A percentile compares a stretch with the other conserved stretches of the same genome.
These are phyloP conservation scores for Incurvaria masculella DNA, from an alignment of 2,888 invertebrate genomes.

Conservation along the genomic window DNA sequence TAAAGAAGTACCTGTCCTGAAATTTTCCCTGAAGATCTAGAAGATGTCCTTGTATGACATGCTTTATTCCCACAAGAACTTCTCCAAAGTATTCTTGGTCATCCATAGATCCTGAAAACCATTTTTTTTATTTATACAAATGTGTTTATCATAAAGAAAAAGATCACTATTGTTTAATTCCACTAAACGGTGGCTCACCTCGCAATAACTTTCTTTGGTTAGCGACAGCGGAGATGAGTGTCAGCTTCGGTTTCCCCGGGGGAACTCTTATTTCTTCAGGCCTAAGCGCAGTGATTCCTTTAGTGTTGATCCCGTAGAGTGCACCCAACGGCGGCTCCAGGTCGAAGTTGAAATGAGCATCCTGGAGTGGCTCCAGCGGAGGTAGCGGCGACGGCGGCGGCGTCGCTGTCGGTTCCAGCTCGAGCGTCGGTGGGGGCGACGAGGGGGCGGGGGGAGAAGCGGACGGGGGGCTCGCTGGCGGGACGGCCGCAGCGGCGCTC, in stretches of 20 bases:
- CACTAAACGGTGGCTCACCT: conserved; percentile 47
- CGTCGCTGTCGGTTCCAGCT: background rate
- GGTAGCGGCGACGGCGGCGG: background rate
- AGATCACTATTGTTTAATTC: too few species aligned
- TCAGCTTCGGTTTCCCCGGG: conserved; percentile 54
- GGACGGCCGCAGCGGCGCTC: conserved; percentile 32
- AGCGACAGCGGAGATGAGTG: conserved; percentile 54
- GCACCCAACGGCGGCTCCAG: conserved; percentile 32
- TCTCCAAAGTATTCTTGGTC: conserved; percentile 82
- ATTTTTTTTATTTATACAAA: too few species aligned
- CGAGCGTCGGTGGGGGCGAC: background rate
- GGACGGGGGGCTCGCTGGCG: background rate
- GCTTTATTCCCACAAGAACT: conserved; percentile 74
- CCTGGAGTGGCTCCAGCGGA: background rate
- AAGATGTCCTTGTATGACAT: conserved; percentile 73
- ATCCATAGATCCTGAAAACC: conserved; percentile 58
- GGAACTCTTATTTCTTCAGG: conserved; percentile 55
- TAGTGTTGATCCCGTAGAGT: conserved; percentile 30
- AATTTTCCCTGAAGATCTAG: conserved; percentile 70
- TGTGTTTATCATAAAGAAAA: background rate
- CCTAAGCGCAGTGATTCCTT: conserved; percentile 28
- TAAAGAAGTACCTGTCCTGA: conserved; percentile 62
- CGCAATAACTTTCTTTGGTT: conserved; percentile 57
- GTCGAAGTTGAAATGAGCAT: conserved; percentile 27
- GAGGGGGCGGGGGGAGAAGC: background rate